A percentile compares a stretch with the other conserved stretches of the same genome.
phyloP scores from a whole-genome alignment of 2,113 vertebrate species.

The Gila orcuttii region DNA sequence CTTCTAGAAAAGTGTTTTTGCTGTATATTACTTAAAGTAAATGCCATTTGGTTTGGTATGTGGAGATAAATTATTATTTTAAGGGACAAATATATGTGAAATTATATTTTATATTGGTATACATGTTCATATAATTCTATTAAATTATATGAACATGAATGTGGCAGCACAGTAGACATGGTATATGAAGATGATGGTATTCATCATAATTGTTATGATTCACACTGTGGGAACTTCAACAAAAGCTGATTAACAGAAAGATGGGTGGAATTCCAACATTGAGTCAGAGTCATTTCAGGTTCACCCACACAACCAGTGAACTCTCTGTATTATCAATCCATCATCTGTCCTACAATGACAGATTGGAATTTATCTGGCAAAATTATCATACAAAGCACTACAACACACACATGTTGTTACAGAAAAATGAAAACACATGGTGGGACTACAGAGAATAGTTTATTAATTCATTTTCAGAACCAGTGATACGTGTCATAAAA shows the following conservation, averaged over 20 bases:
- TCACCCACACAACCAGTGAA: neutral
- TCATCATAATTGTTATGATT: neutral
- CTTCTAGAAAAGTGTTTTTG: neutral
- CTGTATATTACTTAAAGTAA: neutral
- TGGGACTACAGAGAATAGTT: neutral
- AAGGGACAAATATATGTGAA: neutral
- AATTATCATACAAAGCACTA: neutral
- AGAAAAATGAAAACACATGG: neutral
- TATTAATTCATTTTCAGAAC: neutral
- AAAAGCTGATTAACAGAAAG: neutral
- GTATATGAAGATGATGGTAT: neutral
- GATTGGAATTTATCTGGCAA: neutral
- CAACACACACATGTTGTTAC: neutral
- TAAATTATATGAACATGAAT: neutral
- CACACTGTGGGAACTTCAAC: slow-evolving; percentile 18
- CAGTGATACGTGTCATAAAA: neutral
- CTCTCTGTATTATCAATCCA: neutral
- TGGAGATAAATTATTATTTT: too few species aligned
- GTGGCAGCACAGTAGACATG: neutral
- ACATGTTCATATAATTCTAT: too few species aligned
- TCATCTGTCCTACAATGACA: neutral
- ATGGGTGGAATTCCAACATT: slow-evolving; percentile 30
- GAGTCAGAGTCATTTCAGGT: slow-evolving; percentile 20
- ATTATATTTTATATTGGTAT: neutral
- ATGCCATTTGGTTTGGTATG: neutral